These are phyloP conservation scores for Lithobates sylvaticus DNA, from an alignment of 2,797 vertebrate genomes.

Conservation along the genomic window DNA sequence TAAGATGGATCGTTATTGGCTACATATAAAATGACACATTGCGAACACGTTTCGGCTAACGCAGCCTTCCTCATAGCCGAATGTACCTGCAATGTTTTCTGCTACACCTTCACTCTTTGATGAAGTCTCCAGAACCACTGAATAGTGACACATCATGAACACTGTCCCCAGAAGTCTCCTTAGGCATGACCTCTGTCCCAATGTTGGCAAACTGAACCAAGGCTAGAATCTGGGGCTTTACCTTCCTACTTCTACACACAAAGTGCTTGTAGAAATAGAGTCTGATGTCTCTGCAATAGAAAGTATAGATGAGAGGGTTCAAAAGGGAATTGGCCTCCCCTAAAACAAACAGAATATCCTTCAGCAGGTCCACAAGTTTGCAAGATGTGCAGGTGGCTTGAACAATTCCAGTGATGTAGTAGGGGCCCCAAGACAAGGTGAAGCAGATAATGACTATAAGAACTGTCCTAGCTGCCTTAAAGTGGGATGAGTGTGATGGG, in stretches of 20 bases:
- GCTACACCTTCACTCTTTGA: neutral
- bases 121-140: conserved; percentile 11
- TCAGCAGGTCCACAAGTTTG: conserved; percentile 42
- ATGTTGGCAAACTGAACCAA: conserved; percentile 38
- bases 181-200: neutral
- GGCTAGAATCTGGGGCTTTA: conserved; percentile 47
- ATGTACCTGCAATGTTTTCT: neutral
- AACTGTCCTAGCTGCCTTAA: conserved; percentile 63
- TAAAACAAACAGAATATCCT: conserved; percentile 60
- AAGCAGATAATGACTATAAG: conserved; percentile 63
- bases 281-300: conserved; percentile 63
- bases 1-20: no score
- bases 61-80: no score
- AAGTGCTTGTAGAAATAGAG: conserved; percentile 57
- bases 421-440: conserved; percentile 65
- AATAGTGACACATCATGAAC: neutral
- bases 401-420: conserved; percentile 62
- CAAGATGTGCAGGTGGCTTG: conserved; percentile 64
- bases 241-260: conserved; percentile 46
- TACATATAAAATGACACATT: no score
- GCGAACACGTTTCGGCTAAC: no score
- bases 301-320: conserved; percentile 63
- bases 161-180: neutral
- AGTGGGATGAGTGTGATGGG: conserved; percentile 45
- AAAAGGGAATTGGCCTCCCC: conserved; percentile 65